Base-by-base conservation (phyloP, 2,113 vertebrate genomes). In the Pituophis catenifer region DNA sequence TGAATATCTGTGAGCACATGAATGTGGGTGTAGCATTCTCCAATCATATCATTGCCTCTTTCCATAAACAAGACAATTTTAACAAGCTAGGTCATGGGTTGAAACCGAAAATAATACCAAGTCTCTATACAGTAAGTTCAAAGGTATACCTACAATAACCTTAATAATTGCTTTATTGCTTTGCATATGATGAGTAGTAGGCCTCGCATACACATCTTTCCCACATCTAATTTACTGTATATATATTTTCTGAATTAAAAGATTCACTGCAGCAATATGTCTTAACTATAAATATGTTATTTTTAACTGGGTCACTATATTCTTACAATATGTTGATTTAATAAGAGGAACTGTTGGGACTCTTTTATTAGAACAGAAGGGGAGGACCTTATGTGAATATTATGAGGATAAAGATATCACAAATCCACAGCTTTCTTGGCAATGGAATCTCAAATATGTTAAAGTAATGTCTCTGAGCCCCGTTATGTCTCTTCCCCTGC, bases 201-300 rank as follows among this genome's bases (percentile, higher is more conserved):
- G 48, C 55, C 13, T 13, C 4, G 1, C 1, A 54, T 75, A 53
- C 59, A 58, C 21, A 29, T 85, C 15, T 65, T 44, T 90, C 29
- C 55, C 86, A 87, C 57, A 65, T 87, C 81, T 90, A 58, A 90
- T 87, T 90, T 38, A 62, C 59, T 62, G 59, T 26, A 57, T 90
- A 33, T 2, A 52, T 29, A 90, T 93, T 87, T 65, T 65, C 48
- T 58, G 81, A 90, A 90, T 33, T 48, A 93, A 86, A 90, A 52
- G 38, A 93, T 93, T 87, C 44, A 15, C 81, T 90, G 58, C 81
- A 62, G 89, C 57, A 62, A 93, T 62, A 90, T 90, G 89, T 93
- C 55, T 53, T 53, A 90, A 87, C 48, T 90, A 93, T 86, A 90
- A 93, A 86, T 54, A n/a, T 24, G n/a, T 90, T 93, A 93, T 90